A percentile compares a stretch with the other conserved stretches of the same genome.
Conservation (phyloP, 2,113 vertebrate species). For the Herpailurus yagouaroundi region DNA sequence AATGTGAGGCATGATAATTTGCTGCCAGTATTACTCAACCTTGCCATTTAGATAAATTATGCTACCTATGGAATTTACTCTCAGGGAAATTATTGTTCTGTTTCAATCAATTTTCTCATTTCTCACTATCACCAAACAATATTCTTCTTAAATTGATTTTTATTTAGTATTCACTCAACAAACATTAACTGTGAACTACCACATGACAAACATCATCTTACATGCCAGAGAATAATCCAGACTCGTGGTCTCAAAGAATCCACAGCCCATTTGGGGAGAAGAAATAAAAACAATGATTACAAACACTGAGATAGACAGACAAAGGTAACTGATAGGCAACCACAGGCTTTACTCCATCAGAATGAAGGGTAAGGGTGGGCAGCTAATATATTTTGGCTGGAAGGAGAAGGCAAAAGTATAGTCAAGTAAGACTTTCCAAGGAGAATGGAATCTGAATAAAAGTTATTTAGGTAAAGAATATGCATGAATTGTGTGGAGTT, state of each 20-base stretch:
- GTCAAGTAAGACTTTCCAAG: not conserved
- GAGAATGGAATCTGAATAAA: not conserved
- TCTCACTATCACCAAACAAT: conserved; percentile 50
- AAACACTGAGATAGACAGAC: not conserved
- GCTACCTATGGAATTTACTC: conserved; percentile 49
- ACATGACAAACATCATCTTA: not conserved
- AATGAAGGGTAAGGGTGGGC: too few relatives aligned
- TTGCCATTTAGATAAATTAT: conserved; percentile 68
- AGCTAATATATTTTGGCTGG: not conserved
- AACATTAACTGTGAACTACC: conserved; percentile 53
- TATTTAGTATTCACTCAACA: conserved; percentile 69
- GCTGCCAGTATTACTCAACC: conserved; percentile 20
- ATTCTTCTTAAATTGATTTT: conserved; percentile 66
- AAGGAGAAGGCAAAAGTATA: not conserved
- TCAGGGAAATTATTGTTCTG: conserved; percentile 67
- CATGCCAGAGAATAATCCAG: not conserved
- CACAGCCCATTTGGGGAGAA: not conserved
- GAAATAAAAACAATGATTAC: not conserved
- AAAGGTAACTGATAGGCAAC: not conserved
- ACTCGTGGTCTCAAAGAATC: not conserved
- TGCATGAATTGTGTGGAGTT: not conserved
- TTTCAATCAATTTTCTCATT: conserved; percentile 62
- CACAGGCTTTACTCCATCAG: not conserved
- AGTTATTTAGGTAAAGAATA: not conserved
- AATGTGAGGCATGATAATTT: conserved; percentile 46